Evolutionary conservation across 2,113 vertebrate species (phyloP), one percentile per base, ranked within the genome.

Genomic region (Prinia subflava): DNA sequence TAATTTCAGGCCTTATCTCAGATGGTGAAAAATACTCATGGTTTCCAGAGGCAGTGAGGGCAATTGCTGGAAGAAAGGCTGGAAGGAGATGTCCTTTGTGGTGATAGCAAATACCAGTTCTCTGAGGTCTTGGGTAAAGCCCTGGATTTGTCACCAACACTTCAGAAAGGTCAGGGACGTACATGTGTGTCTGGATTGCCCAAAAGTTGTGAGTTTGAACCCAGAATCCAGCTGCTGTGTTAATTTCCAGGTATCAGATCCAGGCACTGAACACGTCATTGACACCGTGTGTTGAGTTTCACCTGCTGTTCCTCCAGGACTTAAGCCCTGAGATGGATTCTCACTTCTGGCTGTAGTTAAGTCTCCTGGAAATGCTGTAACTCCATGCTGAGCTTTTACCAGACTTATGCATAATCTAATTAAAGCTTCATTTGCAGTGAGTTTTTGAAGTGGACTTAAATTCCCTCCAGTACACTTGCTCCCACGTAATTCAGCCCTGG

Each of bases 381-480:
- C 49, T 71, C 49, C 1, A 0, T 16, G 47, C 69, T 62, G 89
- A 75, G n/a, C 18, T 88, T 78, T 70, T 75, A 71, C 64, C 79
- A 90, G 49, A 28, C 62, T 78, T 70, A 47, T 0, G 0, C 79
- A 19, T 16, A 8, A 89, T 85, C 28, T 92, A 88, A 75, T 80
- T 74, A 56, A 90, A 71, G 44, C 78, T 95, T 90, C 35, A 25
- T 87, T 92, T 81, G 63, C 42, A 83, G 17, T 57, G 52, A 76
- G 30, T 73, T 94, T 86, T 70, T 64, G 59, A 86, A 91, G 59
- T 55, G 47, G 50, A 44, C 44, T 71, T 90, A 49, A 93, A 78
- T 85, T 80, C 62, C 60, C 31, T 92, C 47, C 31, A n/a, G 13
- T 33, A 12, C 42, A 50, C 13, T 64, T 60, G 13, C 62, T 90